Base-by-base conservation (phyloP, 2,888 invertebrate genomes). In the Drosophila mettleri region DNA sequence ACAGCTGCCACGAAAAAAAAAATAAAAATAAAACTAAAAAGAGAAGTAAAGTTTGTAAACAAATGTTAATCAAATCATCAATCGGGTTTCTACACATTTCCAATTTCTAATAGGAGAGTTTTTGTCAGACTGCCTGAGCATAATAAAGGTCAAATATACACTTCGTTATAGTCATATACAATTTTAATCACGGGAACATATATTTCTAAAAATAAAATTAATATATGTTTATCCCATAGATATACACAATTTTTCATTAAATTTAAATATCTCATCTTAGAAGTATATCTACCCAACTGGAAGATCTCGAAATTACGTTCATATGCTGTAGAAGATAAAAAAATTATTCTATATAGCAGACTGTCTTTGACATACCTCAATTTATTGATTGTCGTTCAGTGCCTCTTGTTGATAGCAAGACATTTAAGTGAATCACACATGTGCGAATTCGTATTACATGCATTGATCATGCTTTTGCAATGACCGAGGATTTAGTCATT, bases 61-160 rank as follows among this genome's bases (percentile, higher is more conserved):
- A 74, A 63, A 71, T 74, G 77, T 61, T 74, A 71, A 74, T 68
- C 62, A 76, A 68, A 29, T 46, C 24, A 61, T 69, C 45, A 49
- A 65, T 58, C 66, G 54, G 54, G 71, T 74, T 74, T 74, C 54
- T 66, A 62, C 45, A 36, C 14, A 41, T 53, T 45, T 55, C 45
- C 39, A 38, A 61, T 55, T 60, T 57, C 39, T 52, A 57, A 38
- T 55, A 45, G 53, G 22, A 10, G 14, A 49, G 16, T 12, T 43
- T 45, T 18, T 53, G 43, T 36, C n/a, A 8, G 36, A 38, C 18
- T 12, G 18, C 24, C 29, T 63, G 54, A 20, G 27, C 18, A 27
- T 39, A 27, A 24, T 46, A 69, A 73, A 69, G 69, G 64, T 73
- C 52, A 69, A 16, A 38, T 27, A 27, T 38, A 22, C 34, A 34